Percentiles rank a stretch among this genome's conserved stretches.
Evolutionary conservation across 2,797 vertebrate species (phyloP).

Genomic region (Silurus aristotelis): DNA sequence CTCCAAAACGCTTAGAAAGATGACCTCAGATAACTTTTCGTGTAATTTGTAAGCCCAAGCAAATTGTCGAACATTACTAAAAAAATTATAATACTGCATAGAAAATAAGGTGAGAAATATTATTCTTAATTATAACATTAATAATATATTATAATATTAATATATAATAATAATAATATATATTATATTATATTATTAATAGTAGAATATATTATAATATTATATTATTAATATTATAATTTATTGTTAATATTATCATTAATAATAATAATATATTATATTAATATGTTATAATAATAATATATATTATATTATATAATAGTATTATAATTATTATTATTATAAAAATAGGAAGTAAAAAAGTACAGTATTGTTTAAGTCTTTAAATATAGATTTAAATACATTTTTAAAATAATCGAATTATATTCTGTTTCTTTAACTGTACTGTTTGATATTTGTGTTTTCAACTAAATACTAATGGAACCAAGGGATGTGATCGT

Average conservation of each 20-base stretch:
- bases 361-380: neutral
- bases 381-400: neutral
- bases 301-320: neutral
- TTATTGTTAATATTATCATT: too few species aligned
- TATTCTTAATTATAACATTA: too few species aligned
- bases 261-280: too few species aligned
- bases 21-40: neutral
- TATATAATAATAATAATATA: too few species aligned
- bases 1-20: neutral
- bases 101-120: neutral
- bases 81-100: neutral
- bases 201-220: neutral
- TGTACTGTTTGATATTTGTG: neutral
- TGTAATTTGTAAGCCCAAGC: too few species aligned
- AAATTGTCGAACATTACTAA: too few species aligned
- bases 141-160: too few species aligned
- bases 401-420: neutral
- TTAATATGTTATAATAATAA: too few species aligned
- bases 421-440: neutral
- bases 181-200: neutral
- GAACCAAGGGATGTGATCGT: neutral
- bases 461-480: neutral
- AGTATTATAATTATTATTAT: neutral
- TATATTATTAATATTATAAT: too few species aligned
- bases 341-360: neutral